Percentiles rank a stretch among this genome's conserved stretches.
phyloP scores from a whole-genome alignment of 2,797 vertebrate species.

The Hoplostethus atlanticus region DNA sequence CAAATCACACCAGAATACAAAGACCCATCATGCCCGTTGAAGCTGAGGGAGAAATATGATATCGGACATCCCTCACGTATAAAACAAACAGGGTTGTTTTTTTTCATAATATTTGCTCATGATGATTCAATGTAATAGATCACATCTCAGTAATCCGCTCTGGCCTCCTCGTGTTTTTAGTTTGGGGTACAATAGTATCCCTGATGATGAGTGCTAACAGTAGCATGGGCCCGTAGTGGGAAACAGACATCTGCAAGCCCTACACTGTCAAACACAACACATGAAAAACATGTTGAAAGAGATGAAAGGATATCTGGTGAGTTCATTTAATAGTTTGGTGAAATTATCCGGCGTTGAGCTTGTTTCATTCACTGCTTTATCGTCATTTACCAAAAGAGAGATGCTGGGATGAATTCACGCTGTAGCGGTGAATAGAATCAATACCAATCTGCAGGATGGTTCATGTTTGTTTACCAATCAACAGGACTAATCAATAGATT shows the following conservation, averaged over 20 bases:
- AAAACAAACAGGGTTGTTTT: slow-evolving; percentile 34
- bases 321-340: background rate
- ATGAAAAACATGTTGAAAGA: background rate
- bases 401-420: background rate
- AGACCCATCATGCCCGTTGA: background rate
- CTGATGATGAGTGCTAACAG: background rate
- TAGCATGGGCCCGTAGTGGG: too few relatives aligned
- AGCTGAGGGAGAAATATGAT: slow-evolving; percentile 9
- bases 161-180: background rate
- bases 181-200: background rate
- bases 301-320: background rate
- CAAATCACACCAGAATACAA: slow-evolving; percentile 37
- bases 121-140: slow-evolving; percentile 14
- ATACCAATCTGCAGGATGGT: background rate
- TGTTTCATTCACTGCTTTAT: slow-evolving; percentile 12
- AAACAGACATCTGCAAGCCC: too few relatives aligned
- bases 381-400: background rate
- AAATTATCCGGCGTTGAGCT: background rate
- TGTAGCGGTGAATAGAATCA: background rate
- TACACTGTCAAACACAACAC: background rate
- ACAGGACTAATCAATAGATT: background rate
- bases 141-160: slow-evolving; percentile 5
- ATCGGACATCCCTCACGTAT: slow-evolving; percentile 15
- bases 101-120: slow-evolving; percentile 9
- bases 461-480: slow-evolving; percentile 6